phyloP scores from a whole-genome alignment of 2,888 invertebrate genomes.

The Phlogophora meticulosa region DNA sequence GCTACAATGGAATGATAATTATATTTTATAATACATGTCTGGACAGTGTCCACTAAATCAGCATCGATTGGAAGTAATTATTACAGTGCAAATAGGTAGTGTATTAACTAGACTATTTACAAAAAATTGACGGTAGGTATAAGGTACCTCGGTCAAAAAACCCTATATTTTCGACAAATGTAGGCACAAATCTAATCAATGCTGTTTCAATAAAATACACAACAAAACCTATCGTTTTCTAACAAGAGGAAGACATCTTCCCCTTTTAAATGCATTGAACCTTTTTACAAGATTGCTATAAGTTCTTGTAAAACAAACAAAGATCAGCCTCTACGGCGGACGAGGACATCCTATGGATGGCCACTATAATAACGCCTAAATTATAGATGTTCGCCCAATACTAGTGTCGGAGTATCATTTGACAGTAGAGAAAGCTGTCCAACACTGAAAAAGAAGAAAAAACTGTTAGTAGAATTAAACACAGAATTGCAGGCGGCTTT shows the following conservation, averaged over 20 bases:
- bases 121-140: background rate
- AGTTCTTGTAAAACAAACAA: constrained; percentile 49
- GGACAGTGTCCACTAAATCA: constrained; percentile 38
- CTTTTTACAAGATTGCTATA: constrained; percentile 64
- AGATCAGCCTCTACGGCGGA: constrained; percentile 57
- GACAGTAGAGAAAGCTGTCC: constrained; percentile 89
- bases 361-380: constrained; percentile 43
- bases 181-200: constrained; percentile 39
- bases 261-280: constrained; percentile 57
- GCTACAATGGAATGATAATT: constrained; percentile 60
- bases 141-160: background rate
- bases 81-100: constrained; percentile 15
- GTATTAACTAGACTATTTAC: constrained; percentile 26
- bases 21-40: constrained; percentile 30
- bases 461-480: background rate
- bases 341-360: constrained; percentile 52
- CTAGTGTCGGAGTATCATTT: constrained; percentile 88
- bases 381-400: constrained; percentile 60
- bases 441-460: constrained; percentile 80
- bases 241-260: constrained; percentile 48
- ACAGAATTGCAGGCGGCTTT: too few species aligned
- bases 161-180: background rate
- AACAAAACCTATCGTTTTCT: constrained; percentile 44
- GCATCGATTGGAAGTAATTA: constrained; percentile 43
- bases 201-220: constrained; percentile 35